Evolutionary conservation across 2,888 invertebrate species (phyloP).

Genomic region (Orchesellides sinensis): DNA sequence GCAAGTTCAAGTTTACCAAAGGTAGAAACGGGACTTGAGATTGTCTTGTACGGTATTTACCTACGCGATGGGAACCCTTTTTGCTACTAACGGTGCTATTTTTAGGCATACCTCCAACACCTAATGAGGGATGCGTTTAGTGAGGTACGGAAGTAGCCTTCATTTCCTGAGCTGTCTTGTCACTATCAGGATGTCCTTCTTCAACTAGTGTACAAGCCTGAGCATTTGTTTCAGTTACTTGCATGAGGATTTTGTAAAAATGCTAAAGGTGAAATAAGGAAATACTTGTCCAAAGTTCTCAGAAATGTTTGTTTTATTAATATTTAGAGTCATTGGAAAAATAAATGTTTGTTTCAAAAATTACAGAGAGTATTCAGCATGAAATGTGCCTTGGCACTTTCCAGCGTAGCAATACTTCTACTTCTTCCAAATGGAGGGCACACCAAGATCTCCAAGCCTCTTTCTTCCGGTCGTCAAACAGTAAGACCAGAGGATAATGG

Average conservation of each 20-base stretch:
- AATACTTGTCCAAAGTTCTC: too few relatives aligned
- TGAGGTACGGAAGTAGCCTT: neutral
- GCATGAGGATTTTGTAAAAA: neutral
- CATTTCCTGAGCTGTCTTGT: neutral
- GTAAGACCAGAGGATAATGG: slow-evolving; percentile 49
- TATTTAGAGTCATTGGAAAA: too few relatives aligned
- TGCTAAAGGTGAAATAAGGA: neutral
- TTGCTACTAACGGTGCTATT: too few relatives aligned
- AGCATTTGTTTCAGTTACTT: neutral
- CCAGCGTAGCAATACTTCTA: slow-evolving; percentile 2
- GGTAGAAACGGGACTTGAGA: too few relatives aligned
- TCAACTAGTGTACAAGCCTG: neutral
- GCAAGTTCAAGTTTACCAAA: neutral
- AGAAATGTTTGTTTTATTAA: too few relatives aligned
- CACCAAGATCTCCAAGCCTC: slow-evolving; percentile 19
- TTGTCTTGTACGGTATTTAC: too few relatives aligned
- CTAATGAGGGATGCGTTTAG: too few relatives aligned
- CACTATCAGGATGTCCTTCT: neutral
- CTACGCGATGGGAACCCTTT: too few relatives aligned
- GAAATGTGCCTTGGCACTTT: neutral
- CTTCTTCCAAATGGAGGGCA: neutral
- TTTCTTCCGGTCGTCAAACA: neutral
- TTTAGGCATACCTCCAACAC: too few relatives aligned
- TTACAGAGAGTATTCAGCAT: slow-evolving; percentile 21
- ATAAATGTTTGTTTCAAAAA: neutral